phyloP scores from a whole-genome alignment of 2,888 invertebrate genomes.

The Acanthosepion pharaonis region DNA sequence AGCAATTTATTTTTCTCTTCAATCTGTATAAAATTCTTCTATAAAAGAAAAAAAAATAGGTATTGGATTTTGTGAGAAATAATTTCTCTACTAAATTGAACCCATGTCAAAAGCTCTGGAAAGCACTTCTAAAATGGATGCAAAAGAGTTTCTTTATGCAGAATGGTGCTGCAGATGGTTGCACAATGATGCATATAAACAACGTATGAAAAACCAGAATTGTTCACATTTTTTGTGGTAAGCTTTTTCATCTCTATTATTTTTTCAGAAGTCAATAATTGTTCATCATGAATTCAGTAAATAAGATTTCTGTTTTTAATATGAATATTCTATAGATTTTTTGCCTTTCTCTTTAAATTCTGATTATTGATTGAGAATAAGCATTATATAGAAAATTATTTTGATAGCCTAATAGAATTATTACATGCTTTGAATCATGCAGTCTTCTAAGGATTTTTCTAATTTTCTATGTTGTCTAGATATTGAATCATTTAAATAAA shows the following conservation, averaged over 20 bases:
- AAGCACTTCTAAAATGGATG: slow-evolving; percentile 15
- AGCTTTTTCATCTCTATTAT: not conserved
- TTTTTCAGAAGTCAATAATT: no score
- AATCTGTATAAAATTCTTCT: not conserved
- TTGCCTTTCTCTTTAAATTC: no score
- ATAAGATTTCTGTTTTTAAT: no score
- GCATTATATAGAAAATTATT: no score
- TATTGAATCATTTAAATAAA: no score
- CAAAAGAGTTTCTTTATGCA: not conserved
- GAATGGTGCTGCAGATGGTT: slow-evolving; percentile 24
- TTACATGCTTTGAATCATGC: no score
- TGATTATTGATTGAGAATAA: no score
- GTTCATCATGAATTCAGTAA: no score
- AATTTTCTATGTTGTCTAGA: no score
- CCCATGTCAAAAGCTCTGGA: not conserved
- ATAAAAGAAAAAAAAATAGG: not conserved
- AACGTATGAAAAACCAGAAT: not conserved
- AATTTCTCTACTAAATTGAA: not conserved
- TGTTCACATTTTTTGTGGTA: not conserved
- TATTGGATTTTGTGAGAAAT: not conserved
- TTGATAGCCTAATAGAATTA: no score
- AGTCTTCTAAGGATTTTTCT: no score
- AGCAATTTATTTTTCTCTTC: not conserved
- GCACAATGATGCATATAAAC: not conserved
- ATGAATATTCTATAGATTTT: no score